These are phyloP conservation scores for Gobius niger DNA, from an alignment of 2,113 vertebrate species.

Conservation along the genomic window DNA sequence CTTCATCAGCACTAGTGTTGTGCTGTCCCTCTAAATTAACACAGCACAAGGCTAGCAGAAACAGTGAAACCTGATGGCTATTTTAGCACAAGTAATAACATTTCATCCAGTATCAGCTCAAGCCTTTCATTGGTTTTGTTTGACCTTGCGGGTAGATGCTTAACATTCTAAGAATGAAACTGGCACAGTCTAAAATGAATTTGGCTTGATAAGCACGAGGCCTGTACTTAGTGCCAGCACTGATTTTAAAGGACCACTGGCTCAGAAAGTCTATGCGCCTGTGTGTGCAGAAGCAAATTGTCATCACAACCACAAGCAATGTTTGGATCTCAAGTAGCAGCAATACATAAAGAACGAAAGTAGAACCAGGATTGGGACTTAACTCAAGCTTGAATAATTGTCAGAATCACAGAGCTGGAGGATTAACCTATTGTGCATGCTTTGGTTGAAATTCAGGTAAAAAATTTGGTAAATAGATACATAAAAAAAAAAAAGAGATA, in stretches of 20 bases:
- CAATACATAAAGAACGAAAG: no score
- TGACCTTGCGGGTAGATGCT: slow-evolving; percentile 67
- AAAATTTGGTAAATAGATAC: no score
- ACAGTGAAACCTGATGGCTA: slow-evolving; percentile 40
- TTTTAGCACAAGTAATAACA: slow-evolving; percentile 50
- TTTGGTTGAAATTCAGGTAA: no score
- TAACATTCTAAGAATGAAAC: slow-evolving; percentile 67
- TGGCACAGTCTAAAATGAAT: slow-evolving; percentile 64
- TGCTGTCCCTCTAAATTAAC: slow-evolving; percentile 22
- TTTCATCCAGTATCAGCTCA: slow-evolving; percentile 47
- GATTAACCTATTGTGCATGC: no score
- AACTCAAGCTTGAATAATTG: no score
- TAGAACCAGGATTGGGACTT: no score
- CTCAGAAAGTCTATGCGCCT: slow-evolving; percentile 8
- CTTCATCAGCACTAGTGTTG: slow-evolving; percentile 6
- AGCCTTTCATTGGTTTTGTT: slow-evolving; percentile 54
- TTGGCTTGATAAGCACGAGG: slow-evolving; percentile 62
- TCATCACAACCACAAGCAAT: neutral
- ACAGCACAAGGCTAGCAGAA: slow-evolving; percentile 30
- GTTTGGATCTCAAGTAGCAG: no score
- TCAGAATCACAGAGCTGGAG: no score
- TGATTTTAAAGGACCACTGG: slow-evolving; percentile 65
- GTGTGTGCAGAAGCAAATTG: slow-evolving; percentile 24
- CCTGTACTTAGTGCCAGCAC: slow-evolving; percentile 64
- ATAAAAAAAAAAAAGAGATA: no score